Conservation (phyloP, 2,113 vertebrate species). For the Candoia aspera region DNA sequence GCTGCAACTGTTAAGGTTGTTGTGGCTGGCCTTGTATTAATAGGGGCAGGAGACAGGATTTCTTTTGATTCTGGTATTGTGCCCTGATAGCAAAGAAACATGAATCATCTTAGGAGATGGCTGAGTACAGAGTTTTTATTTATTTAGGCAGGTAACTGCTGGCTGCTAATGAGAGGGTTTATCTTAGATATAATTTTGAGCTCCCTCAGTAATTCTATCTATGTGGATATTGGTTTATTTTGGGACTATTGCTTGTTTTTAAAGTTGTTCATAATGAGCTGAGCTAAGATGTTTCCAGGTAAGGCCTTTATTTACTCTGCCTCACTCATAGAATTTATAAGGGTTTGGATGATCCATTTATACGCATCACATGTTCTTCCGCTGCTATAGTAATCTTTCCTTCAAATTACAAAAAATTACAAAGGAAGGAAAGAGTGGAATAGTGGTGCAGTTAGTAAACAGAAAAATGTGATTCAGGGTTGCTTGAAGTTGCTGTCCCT, state of each 20-base stretch:
- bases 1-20: not conserved
- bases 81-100: not conserved
- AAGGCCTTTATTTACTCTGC: not conserved
- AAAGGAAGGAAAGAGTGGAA: not conserved
- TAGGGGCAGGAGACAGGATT: not conserved
- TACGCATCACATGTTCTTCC: not conserved
- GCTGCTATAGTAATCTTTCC: not conserved
- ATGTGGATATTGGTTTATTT: not conserved
- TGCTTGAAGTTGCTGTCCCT: not conserved
- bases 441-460: not conserved
- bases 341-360: not conserved
- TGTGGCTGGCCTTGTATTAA: not conserved
- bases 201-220: not conserved
- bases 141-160: not conserved
- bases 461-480: not conserved
- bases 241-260: not conserved
- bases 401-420: not conserved
- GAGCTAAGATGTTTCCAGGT: not conserved
- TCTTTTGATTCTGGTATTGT: not conserved
- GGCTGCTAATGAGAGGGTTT: not conserved
- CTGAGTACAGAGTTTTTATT: not conserved
- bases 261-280: not conserved
- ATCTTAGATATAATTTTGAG: not conserved
- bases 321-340: not conserved
- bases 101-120: not conserved